Base-by-base conservation (phyloP, 2,113 vertebrate species). In the Puffinus mauretanicus region DNA sequence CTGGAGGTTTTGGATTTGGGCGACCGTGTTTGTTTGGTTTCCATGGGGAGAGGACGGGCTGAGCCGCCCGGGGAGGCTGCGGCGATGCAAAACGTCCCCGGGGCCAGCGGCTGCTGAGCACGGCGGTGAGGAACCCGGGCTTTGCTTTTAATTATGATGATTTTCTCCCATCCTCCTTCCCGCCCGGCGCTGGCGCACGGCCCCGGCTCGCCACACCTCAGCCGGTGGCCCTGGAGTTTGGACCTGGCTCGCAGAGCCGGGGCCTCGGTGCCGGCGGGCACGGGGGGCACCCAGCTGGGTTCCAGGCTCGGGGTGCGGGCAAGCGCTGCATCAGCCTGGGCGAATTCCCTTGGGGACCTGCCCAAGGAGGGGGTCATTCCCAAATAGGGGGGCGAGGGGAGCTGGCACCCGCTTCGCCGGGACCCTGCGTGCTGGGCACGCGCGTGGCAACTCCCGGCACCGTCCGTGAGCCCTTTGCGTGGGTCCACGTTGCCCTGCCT, bases 401-500 rank as follows among this genome's bases (percentile, higher is more conserved):
- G 67, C 66, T 71, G 70, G 44, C 22, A 34, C 21, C 10, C 1
- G 0, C 47, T 36, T 36, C 8, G 18, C 40, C 6, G 5, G 18
- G 55, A 66, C 29, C 36, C 4, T 0, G 0, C 13, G n/a, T 57
- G n/a, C 52, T 71, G 44, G 55, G 25, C 30, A 21, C 3, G 1
- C 18, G 3, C 24, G 11, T 0, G 0, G 52, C 64, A 57, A 3
- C 52, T 67, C 57, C 64, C 19, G 76, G 32, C 14, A 16, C 42
- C 7, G 1, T 17, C 80, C 2, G 0, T 7, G 62, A 70, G 46
- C 61, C 2, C 38, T 12, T 44, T 7, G 4, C 10, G 0, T 0
- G 25, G 60, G 6, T 46, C 42, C 60, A 4, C 0, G 2, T 40
- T 11, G 40, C 51, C 52, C 52, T 42, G 65, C 58, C 44, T 36